Percentiles rank a stretch among this genome's conserved stretches.
These are phyloP conservation scores for Synergus japonicus DNA, from an alignment of 2,888 invertebrate species.

Conservation along the genomic window DNA sequence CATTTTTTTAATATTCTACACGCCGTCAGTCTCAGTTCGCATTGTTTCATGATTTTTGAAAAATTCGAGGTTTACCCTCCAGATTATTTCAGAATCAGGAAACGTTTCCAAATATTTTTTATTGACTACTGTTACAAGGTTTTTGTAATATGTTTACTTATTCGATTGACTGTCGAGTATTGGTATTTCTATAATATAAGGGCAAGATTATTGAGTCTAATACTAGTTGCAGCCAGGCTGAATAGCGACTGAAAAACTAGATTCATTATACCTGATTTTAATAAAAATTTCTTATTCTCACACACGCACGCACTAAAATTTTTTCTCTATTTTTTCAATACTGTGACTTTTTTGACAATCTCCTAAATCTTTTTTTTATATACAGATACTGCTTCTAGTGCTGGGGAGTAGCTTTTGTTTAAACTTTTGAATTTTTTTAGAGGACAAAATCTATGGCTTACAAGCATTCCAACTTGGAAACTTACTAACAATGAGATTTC, in stretches of 20 bases:
- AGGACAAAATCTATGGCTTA: no score
- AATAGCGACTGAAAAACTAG: conserved; percentile 31
- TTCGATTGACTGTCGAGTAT: conserved; percentile 73
- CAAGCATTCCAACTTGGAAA: neutral
- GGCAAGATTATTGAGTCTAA: conserved; percentile 33
- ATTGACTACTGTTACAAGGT: conserved; percentile 70
- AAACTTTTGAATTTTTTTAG: neutral
- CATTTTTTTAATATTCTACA: conserved; percentile 51
- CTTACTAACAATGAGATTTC: neutral
- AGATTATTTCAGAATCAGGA: conserved; percentile 50
- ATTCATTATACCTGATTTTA: conserved; percentile 20
- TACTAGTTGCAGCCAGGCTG: conserved; percentile 35
- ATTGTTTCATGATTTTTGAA: conserved; percentile 42
- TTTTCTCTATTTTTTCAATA: conserved; percentile 29
- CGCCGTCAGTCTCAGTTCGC: conserved; percentile 44
- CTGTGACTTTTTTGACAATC: conserved; percentile 6
- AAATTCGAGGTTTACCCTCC: conserved; percentile 29
- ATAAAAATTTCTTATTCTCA: conserved; percentile 6
- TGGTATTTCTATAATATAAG: conserved; percentile 50
- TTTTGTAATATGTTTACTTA: conserved; percentile 57
- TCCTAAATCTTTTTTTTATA: neutral
- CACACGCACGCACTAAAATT: neutral
- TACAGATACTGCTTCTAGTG: neutral
- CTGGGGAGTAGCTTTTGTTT: neutral
- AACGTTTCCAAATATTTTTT: conserved; percentile 54